Percentiles rank a stretch among this genome's conserved stretches.
Evolutionary conservation across 2,797 vertebrate genomes (phyloP).

Genomic region (Oreortyx pictus): DNA sequence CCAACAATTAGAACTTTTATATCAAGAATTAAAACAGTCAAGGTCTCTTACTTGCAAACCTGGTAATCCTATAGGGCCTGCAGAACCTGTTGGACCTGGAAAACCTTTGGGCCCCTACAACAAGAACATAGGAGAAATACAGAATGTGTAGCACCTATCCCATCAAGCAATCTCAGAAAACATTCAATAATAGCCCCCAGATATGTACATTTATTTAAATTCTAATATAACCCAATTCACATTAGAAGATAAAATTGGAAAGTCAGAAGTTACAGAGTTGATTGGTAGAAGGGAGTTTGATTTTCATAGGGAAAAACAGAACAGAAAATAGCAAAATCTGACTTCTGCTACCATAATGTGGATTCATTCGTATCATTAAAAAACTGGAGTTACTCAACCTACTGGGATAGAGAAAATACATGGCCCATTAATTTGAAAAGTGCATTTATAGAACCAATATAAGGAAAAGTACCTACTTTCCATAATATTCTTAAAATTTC

Average conservation of each 20-base stretch:
- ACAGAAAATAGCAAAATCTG: background rate
- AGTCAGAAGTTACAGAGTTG: background rate
- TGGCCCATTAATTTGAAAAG: background rate
- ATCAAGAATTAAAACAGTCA: background rate
- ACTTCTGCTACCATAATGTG: background rate
- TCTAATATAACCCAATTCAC: background rate
- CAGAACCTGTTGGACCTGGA: conserved; percentile 70
- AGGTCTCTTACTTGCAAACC: conserved; percentile 75
- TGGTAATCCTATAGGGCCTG: conserved; percentile 71
- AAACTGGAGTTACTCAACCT: background rate
- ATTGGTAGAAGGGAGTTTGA: background rate
- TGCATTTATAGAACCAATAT: background rate
- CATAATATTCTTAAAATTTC: background rate
- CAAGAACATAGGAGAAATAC: background rate
- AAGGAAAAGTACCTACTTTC: background rate
- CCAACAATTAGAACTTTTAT: background rate
- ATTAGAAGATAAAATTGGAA: background rate
- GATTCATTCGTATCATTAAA: background rate
- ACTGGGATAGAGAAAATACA: background rate
- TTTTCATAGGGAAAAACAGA: background rate
- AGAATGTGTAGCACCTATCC: background rate
- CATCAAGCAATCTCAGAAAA: background rate
- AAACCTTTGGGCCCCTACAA: conserved; percentile 77
- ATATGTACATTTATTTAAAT: background rate
- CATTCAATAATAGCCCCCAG: background rate